Evolutionary conservation across 2,888 invertebrate genomes (phyloP).

Genomic region (Cheilosia pagana): DNA sequence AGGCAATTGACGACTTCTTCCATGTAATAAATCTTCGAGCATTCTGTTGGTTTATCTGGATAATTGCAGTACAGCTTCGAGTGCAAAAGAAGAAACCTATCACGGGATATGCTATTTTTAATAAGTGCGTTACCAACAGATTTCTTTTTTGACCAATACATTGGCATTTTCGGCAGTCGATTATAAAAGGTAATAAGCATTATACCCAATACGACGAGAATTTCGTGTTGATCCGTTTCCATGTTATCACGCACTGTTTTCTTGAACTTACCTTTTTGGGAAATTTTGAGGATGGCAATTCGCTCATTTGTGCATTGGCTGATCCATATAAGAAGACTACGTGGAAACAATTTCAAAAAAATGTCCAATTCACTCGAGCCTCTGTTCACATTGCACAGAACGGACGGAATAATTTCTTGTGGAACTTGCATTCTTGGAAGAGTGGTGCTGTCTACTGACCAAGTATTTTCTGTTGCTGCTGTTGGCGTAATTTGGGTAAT

Average conservation of each 20-base stretch:
- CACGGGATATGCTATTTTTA: too few species aligned
- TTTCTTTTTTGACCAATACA: constrained; percentile 13
- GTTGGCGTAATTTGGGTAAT: not conserved
- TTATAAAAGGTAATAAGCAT: constrained; percentile 22
- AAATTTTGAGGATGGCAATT: too few species aligned
- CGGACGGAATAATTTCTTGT: constrained; percentile 26
- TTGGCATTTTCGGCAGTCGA: constrained; percentile 24
- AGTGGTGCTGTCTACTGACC: constrained; percentile 16
- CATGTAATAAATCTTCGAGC: too few species aligned
- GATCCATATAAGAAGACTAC: constrained; percentile 28
- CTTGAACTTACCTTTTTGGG: too few species aligned
- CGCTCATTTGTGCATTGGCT: constrained; percentile 17
- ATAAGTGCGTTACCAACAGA: too few species aligned
- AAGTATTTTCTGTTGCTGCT: constrained; percentile 21
- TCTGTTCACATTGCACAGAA: constrained; percentile 28
- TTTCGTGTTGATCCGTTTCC: constrained; percentile 10
- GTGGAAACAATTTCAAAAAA: constrained; percentile 32
- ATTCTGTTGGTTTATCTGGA: too few species aligned
- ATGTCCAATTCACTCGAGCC: constrained; percentile 38
- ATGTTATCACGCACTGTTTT: too few species aligned
- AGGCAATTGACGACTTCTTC: too few species aligned
- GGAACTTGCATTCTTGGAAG: constrained; percentile 27
- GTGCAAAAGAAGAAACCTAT: too few species aligned
- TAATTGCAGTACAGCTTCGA: too few species aligned
- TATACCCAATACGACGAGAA: constrained; percentile 27